Conservation (phyloP, 2,888 invertebrate species). For the Drosophila barbarae region DNA sequence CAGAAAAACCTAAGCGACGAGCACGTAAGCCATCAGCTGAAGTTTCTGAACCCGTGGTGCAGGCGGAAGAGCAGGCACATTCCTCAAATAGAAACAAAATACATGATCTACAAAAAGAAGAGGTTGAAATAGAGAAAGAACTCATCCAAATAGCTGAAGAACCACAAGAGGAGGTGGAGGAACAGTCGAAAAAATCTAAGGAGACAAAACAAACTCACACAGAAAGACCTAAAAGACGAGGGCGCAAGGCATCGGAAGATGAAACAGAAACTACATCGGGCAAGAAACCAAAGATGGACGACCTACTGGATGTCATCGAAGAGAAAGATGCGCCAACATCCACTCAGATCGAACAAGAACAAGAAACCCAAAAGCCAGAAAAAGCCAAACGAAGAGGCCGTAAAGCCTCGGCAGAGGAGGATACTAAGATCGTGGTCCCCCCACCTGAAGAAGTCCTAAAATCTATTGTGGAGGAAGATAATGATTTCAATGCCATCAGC, state of each 20-base stretch:
- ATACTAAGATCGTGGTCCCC: neutral
- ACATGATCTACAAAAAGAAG: neutral
- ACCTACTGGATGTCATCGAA: neutral
- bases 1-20: conserved; percentile 8
- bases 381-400: neutral
- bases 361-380: neutral
- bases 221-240: conserved; percentile 26
- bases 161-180: neutral
- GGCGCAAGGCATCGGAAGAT: conserved; percentile 22
- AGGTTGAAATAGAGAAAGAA: neutral
- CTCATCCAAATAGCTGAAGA: neutral
- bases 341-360: neutral
- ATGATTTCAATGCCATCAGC: neutral
- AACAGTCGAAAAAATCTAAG: neutral
- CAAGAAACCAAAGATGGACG: neutral
- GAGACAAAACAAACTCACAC: neutral
- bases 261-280: neutral
- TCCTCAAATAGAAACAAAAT: neutral
- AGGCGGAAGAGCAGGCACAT: neutral
- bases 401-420: conserved; percentile 5
- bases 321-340: neutral
- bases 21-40: conserved; percentile 18
- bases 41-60: neutral
- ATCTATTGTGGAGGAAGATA: neutral
- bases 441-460: neutral